Base-by-base conservation (phyloP, 2,888 invertebrate genomes). In the Pristionchus fissidentatus region DNA sequence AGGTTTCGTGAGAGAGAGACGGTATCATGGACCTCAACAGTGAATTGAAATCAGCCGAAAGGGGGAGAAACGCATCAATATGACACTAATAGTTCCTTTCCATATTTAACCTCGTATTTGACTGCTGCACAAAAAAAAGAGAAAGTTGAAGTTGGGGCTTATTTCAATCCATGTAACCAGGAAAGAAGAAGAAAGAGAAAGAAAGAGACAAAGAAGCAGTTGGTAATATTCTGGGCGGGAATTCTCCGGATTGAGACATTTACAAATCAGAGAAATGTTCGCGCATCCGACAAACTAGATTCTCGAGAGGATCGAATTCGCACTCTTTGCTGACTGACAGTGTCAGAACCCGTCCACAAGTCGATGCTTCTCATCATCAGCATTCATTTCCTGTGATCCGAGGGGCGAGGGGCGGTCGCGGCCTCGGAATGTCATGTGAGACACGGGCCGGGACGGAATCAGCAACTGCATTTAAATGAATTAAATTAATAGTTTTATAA, bases 311-410 rank as follows among this genome's bases (percentile, higher is more conserved):
- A 62, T 32, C 10, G 32, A 32, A 8, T 10, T 15, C 13, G 3
- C 26, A 32, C 8, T 0, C 26, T 19, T 32, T 62, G 13, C 22
- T 8, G 35, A 13, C 35, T 5, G 5, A 8, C 2, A 13, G 10
- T 19, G 49, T 75, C 75, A 79, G n/a, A 79, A 79, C 41, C 79
- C 79, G 38, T 79, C 79, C 5, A 79, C 79, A 15, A 79, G 22
- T 55, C 35, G 55, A 0, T n/a, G 32, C 79, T 46, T 29, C 15
- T 41, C 78, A 35, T 75, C 75, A 2, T n/a, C 43, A 5, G 46
- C 8, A 0, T 26, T 29, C 32, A 49, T 32, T 7, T 52, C 46
- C 8, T 46, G 29, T 0, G 46, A 46, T 15, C 49, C 49, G 22
- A 49, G 29, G 1, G 49, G 41, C 4, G 75, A 75, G 29, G 41